phyloP scores from a whole-genome alignment of 2,797 vertebrate genomes.

The Somateria mollissima region DNA sequence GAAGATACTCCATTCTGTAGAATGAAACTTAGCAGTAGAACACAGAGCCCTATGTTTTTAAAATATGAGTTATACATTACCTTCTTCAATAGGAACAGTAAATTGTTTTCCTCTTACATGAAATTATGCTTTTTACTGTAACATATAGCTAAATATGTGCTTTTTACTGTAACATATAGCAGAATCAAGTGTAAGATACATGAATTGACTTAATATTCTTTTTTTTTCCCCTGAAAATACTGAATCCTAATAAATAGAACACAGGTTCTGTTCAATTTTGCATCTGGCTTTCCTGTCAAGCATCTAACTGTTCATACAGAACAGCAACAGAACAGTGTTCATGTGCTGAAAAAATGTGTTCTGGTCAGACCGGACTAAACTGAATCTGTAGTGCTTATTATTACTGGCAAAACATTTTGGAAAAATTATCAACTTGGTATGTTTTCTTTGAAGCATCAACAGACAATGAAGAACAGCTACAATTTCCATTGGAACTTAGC shows the following conservation, averaged over 20 bases:
- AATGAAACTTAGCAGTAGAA: not conserved
- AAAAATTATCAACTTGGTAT: not conserved
- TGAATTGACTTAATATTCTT: not conserved
- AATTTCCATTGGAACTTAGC: conserved; percentile 93
- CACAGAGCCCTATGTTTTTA: not conserved
- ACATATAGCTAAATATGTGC: not conserved
- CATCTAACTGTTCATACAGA: not conserved
- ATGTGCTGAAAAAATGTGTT: not conserved
- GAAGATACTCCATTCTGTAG: not conserved
- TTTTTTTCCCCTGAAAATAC: not conserved
- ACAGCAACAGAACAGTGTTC: not conserved
- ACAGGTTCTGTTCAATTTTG: not conserved
- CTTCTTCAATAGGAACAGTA: not conserved
- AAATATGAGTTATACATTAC: not conserved
- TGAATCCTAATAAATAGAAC: not conserved
- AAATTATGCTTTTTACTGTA: not conserved
- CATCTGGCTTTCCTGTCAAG: not conserved
- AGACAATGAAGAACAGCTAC: conserved; percentile 94
- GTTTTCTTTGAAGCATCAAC: conserved; percentile 78
- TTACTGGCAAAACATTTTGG: not conserved
- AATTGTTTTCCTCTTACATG: not conserved
- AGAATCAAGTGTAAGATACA: not conserved
- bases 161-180: too few relatives aligned
- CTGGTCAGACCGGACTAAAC: not conserved
- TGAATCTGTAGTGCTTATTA: not conserved